Evolutionary conservation across 2,888 invertebrate genomes (phyloP).

Genomic region (Cerastis leucographa): DNA sequence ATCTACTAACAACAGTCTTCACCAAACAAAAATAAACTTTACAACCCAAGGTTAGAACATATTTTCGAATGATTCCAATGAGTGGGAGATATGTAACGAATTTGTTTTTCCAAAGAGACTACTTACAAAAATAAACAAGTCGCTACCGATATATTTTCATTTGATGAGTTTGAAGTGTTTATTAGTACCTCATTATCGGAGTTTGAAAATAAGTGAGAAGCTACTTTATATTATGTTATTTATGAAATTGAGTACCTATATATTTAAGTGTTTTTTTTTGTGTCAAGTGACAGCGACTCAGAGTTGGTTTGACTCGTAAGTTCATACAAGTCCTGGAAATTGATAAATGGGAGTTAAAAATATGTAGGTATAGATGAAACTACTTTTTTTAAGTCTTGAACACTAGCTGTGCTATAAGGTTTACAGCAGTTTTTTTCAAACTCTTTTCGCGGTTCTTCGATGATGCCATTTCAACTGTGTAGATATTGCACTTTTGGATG

Average conservation of each 20-base stretch:
- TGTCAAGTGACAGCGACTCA: too few relatives aligned
- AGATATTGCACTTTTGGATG: too few relatives aligned
- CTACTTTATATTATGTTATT: not conserved
- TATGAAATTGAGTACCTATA: not conserved
- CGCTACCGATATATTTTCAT: conserved; percentile 42
- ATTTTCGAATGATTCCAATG: conserved; percentile 12
- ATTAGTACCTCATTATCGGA: conserved; percentile 39
- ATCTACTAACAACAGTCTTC: conserved; percentile 20
- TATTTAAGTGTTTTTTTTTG: too few relatives aligned
- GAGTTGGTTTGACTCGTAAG: too few relatives aligned
- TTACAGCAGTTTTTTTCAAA: too few relatives aligned
- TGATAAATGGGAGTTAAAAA: too few relatives aligned
- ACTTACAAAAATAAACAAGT: conserved; percentile 61
- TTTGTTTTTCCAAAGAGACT: conserved; percentile 45
- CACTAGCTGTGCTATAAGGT: too few relatives aligned
- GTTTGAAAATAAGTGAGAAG: conserved; percentile 14
- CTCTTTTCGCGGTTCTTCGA: too few relatives aligned
- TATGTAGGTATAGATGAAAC: too few relatives aligned
- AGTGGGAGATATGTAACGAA: conserved; percentile 31
- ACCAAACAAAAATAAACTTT: conserved; percentile 10
- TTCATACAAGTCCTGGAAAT: too few relatives aligned
- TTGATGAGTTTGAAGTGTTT: conserved; percentile 43
- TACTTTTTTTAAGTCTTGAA: too few relatives aligned
- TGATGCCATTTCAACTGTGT: too few relatives aligned
- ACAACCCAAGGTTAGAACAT: not conserved